A percentile compares a stretch with the other conserved stretches of the same genome.
Conservation (phyloP, 2,888 invertebrate species). For the Ceratothoa steindachneri region DNA sequence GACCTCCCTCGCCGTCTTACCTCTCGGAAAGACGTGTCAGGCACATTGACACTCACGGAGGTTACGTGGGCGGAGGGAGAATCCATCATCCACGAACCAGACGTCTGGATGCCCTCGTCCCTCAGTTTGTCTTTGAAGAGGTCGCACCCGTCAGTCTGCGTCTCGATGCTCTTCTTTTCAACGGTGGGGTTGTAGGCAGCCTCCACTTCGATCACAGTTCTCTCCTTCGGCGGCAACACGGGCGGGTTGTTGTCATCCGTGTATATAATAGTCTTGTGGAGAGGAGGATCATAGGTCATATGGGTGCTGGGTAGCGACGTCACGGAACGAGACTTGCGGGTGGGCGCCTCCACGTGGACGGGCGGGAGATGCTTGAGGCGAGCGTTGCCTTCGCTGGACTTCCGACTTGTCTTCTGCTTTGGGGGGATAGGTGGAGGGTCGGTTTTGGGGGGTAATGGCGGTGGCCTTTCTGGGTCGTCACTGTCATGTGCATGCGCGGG, state of each 20-base stretch:
- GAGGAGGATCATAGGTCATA: conserved; percentile 31
- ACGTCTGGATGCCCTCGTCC: conserved; percentile 47
- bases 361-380: conserved; percentile 62
- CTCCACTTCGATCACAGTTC: conserved; percentile 41
- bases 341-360: conserved; percentile 57
- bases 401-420: conserved; percentile 46
- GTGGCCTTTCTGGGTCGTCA: conserved; percentile 48
- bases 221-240: conserved; percentile 44
- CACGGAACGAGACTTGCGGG: conserved; percentile 31
- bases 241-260: conserved; percentile 35
- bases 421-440: conserved; percentile 49
- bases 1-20: conserved; percentile 50
- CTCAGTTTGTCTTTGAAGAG: conserved; percentile 37
- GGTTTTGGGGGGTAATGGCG: conserved; percentile 49
- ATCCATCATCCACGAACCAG: conserved; percentile 38
- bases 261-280: conserved; percentile 43
- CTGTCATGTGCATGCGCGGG: conserved; percentile 49
- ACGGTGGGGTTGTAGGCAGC: conserved; percentile 37
- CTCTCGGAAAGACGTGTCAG: conserved; percentile 27
- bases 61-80: conserved; percentile 28
- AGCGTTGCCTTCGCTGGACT: conserved; percentile 29
- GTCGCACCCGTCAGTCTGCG: conserved; percentile 46
- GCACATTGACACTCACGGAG: conserved; percentile 34
- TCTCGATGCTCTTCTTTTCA: conserved; percentile 47
- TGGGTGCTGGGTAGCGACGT: conserved; percentile 29